Percentiles rank a stretch among this genome's conserved stretches.
phyloP scores from a whole-genome alignment of 2,888 invertebrate genomes.

The Orchestes rusci region DNA sequence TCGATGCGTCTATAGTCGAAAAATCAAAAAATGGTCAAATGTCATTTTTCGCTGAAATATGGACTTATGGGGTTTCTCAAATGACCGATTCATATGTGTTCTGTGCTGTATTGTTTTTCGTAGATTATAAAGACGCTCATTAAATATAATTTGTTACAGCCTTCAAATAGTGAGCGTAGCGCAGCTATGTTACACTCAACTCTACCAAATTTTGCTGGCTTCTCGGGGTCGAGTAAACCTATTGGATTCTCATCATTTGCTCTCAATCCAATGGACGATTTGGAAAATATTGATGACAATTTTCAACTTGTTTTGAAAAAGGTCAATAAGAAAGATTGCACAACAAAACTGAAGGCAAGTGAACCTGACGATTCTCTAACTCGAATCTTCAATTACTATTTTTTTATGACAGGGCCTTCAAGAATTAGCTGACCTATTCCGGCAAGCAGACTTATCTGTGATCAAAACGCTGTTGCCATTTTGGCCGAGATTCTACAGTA shows the following conservation, averaged over 20 bases:
- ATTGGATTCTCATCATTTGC: constrained; percentile 35
- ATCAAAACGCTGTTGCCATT: constrained; percentile 66
- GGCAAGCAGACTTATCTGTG: constrained; percentile 56
- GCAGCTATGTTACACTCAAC: constrained; percentile 66
- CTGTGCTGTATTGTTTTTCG: background rate
- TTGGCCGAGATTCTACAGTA: constrained; percentile 77
- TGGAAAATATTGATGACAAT: constrained; percentile 62
- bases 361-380: no score
- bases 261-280: constrained; percentile 50
- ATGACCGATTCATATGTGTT: no score
- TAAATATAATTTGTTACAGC: constrained; percentile 50
- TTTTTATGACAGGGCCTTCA: constrained; percentile 75
- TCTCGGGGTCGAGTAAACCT: constrained; percentile 27
- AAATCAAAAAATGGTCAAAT: no score
- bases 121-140: background rate
- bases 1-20: no score
- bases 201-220: constrained; percentile 47
- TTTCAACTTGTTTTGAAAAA: constrained; percentile 77
- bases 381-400: no score
- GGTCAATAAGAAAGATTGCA: constrained; percentile 82
- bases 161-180: constrained; percentile 84
- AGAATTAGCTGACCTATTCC: constrained; percentile 68
- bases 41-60: no score
- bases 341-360: constrained; percentile 78
- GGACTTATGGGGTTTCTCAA: no score